Evolutionary conservation across 1,140 invertebrate species (phyloP).

Genomic region (Bombus waltoni): DNA sequence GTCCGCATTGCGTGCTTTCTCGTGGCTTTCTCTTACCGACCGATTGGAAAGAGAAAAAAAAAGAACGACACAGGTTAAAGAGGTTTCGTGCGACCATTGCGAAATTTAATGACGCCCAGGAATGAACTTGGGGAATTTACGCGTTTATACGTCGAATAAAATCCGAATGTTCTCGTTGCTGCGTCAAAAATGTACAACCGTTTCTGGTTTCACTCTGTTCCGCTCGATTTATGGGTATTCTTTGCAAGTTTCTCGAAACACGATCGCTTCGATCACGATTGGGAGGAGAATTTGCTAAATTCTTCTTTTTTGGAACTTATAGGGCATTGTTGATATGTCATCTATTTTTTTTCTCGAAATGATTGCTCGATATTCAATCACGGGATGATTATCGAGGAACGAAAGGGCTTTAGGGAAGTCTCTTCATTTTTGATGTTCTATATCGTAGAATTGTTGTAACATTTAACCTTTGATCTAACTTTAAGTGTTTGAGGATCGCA

Average conservation of each 20-base stretch:
- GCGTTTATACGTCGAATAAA: conserved; percentile 23
- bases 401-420: too few relatives aligned
- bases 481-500: too few relatives aligned
- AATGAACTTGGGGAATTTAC: conserved; percentile 14
- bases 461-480: too few relatives aligned
- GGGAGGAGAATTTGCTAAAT: neutral
- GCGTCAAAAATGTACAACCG: neutral
- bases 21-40: neutral
- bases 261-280: neutral
- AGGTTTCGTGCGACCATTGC: conserved; percentile 6
- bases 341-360: neutral
- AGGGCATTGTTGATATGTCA: too few relatives aligned
- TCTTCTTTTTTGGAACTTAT: neutral
- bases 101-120: conserved; percentile 18
- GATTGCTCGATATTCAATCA: neutral
- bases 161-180: neutral
- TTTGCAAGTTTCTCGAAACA: neutral
- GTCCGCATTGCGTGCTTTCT: conserved; percentile 48
- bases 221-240: conserved; percentile 15
- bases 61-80: neutral
- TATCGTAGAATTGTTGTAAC: too few relatives aligned
- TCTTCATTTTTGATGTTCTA: too few relatives aligned
- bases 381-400: too few relatives aligned
- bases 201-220: neutral
- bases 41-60: neutral